These are phyloP conservation scores for Ostrea denselamellosa DNA, from an alignment of 1,140 invertebrate species.

Conservation along the genomic window DNA sequence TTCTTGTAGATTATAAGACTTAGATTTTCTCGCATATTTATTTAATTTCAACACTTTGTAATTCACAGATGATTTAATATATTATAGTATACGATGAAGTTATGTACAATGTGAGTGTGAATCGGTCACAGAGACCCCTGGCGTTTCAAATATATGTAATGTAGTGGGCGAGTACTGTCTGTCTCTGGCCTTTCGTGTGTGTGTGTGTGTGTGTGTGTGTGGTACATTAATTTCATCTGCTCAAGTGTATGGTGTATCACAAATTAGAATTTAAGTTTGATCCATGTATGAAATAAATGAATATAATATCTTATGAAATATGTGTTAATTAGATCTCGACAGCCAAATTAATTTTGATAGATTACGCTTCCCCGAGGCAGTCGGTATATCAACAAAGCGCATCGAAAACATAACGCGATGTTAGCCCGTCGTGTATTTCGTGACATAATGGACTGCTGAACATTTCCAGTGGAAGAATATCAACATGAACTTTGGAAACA, in stretches of 20 bases:
- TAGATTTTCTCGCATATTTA: no score
- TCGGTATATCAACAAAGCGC: conserved; percentile 26
- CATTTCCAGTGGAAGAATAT: not conserved
- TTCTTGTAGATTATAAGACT: no score
- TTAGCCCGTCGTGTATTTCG: conserved; percentile 3
- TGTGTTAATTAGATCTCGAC: conserved; percentile 11
- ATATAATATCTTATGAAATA: not conserved
- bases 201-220: no score
- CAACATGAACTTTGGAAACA: not conserved
- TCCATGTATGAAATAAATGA: not conserved
- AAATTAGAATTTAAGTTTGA: not conserved
- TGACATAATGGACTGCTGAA: not conserved
- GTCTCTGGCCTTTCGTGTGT: no score
- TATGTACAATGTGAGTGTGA: no score
- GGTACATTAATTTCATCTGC: no score
- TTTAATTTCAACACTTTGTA: no score
- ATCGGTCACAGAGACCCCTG: no score
- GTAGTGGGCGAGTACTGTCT: no score
- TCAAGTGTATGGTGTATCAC: not conserved
- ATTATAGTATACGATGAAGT: no score
- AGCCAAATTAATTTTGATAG: conserved; percentile 37
- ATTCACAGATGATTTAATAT: no score
- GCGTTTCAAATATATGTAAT: no score
- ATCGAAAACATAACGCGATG: conserved; percentile 25
- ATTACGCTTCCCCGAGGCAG: conserved; percentile 1